Percentiles rank a stretch among this genome's conserved stretches.
phyloP scores from a whole-genome alignment of 2,888 invertebrate species.

The Bombylius discolor region DNA sequence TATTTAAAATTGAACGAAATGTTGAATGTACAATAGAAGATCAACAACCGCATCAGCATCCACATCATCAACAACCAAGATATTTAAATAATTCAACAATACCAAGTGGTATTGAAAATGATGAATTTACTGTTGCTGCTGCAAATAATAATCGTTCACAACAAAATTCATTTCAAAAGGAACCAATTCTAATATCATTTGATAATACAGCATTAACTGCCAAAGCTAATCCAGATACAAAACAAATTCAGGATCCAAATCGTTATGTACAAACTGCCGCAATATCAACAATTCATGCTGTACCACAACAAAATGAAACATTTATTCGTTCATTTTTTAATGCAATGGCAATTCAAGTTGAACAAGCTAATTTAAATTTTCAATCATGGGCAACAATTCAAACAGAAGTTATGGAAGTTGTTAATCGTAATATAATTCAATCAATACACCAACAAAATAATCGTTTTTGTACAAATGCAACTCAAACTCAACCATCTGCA shows the following conservation, averaged over 20 bases:
- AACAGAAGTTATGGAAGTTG: constrained; percentile 1
- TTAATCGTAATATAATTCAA: neutral
- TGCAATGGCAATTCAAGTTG: constrained; percentile 5
- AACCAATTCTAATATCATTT: neutral
- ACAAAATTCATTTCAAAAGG: neutral
- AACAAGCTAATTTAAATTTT: constrained; percentile 3
- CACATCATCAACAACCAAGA: too few relatives aligned
- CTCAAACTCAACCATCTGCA: neutral
- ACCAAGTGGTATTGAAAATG: neutral
- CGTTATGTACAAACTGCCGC: neutral
- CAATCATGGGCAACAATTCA: constrained; percentile 1
- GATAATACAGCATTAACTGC: neutral
- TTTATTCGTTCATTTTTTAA: neutral
- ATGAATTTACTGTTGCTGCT: neutral
- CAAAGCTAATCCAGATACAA: neutral
- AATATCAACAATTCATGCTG: too few relatives aligned
- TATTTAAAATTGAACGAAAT: neutral
- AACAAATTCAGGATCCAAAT: neutral
- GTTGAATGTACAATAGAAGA: neutral
- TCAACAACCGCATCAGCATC: too few relatives aligned
- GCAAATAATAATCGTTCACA: neutral
- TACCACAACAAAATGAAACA: neutral
- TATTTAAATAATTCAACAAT: neutral
- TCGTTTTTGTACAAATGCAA: neutral
- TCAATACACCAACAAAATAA: neutral